Evolutionary conservation across 2,797 vertebrate species (phyloP), one percentile per base, ranked within the genome.

Genomic region (Melanotaenia trifasciata): DNA sequence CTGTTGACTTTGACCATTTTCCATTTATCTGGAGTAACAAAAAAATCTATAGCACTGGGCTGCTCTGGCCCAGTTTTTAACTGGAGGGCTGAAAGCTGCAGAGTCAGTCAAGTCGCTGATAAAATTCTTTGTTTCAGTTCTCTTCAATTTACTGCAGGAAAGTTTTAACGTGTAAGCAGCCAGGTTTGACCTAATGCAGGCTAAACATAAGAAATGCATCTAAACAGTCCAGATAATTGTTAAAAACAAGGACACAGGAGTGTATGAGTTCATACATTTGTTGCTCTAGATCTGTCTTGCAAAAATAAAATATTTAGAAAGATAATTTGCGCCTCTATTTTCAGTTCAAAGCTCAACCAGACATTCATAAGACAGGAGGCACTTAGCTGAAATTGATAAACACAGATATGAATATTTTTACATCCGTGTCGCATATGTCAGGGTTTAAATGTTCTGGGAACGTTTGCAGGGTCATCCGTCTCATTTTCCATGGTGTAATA

Each of bases 401-500:
- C 68, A 86, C 64, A 51, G 18, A 20, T 28, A 53, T 58, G 66
- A 77, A 81, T 22, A 58, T 73, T 74, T 78, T 75, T 63, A 78
- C 72, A 77, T 83, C 78, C 64, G 78, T 45, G 28, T 24, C 61
- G 20, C n/a, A 32, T 13, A 0, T 33, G 30, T 62, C 67, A n/a
- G 58, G 67, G 53, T 79, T 83, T 33, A 83, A 89, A 67, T 79
- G 73, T 86, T 78, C 76, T 43, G 64, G 69, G 72, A 28, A 24
- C 47, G 58, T 38, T 66, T 81, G 14, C 67, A 56, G 80, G 63
- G 68, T 9, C 4, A 10, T 36, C 58, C 66, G 60, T 67, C 68
- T 84, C 59, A 65, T 85, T 87, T 87, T 89, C 81, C 74, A 76
- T 0, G 4, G 30, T 87, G 81, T 67, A 78, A 84, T 85, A 81